These are phyloP conservation scores for Prinia subflava DNA, from an alignment of 2,113 vertebrate species.

Conservation along the genomic window DNA sequence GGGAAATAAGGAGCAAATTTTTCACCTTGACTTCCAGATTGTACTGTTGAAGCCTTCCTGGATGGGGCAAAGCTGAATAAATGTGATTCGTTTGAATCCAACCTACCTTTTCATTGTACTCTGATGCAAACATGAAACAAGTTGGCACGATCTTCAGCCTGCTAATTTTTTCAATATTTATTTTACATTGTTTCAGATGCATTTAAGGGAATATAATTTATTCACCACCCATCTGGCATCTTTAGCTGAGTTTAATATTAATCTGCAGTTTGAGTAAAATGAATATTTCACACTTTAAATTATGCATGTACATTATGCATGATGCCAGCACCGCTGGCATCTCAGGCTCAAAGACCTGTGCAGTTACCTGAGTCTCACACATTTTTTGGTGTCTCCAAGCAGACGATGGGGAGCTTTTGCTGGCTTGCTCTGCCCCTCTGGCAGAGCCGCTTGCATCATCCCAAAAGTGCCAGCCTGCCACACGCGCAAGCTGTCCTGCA, in stretches of 20 bases:
- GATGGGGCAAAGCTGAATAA: not conserved
- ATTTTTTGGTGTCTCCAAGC: not conserved
- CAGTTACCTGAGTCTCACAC: not conserved
- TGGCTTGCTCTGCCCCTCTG: not conserved
- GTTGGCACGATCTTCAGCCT: not conserved
- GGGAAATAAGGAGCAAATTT: not conserved
- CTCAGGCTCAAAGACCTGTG: not conserved
- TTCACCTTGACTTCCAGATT: not conserved
- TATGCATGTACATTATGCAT: not conserved
- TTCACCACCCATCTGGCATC: not conserved
- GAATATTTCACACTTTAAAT: not conserved
- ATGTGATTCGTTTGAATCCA: not conserved
- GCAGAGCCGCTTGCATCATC: not conserved
- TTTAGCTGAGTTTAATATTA: not conserved
- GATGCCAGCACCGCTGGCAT: not conserved
- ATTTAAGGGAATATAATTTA: conserved; percentile 6
- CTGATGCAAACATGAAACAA: not conserved
- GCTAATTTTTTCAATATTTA: not conserved
- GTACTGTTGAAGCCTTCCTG: not conserved
- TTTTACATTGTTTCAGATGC: not conserved
- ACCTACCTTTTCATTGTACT: not conserved
- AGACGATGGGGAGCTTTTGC: not conserved
- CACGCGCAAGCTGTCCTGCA: not conserved
- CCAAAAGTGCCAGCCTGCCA: not conserved
- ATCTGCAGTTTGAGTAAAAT: not conserved